A percentile compares a stretch with the other conserved stretches of the same genome.
Conservation (phyloP, 2,113 vertebrate genomes). For the Bubo scandiacus region DNA sequence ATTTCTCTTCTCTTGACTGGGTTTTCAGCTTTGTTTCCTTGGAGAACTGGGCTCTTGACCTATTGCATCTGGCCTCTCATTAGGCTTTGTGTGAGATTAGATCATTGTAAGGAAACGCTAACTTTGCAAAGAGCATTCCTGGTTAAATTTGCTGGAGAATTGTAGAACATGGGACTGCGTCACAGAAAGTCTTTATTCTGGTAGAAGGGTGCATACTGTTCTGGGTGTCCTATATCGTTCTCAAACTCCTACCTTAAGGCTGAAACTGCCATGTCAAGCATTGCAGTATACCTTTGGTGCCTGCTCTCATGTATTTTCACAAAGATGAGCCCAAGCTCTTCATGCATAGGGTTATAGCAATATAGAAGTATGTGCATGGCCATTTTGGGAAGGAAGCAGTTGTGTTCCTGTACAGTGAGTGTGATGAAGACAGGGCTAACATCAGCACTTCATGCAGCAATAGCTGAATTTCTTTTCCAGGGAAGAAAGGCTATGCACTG, state of each 20-base stretch:
- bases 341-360: background rate
- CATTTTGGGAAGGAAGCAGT: background rate
- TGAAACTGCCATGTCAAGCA: background rate
- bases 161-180: background rate
- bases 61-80: background rate
- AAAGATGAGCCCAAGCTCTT: background rate
- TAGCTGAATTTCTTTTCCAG: background rate
- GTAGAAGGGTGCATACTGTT: background rate
- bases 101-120: background rate
- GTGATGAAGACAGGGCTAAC: background rate
- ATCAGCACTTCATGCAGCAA: background rate
- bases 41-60: background rate
- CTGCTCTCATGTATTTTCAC: background rate
- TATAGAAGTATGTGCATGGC: background rate
- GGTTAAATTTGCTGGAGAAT: background rate
- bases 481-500: background rate
- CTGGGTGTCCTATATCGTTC: background rate
- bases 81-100: background rate
- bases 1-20: background rate
- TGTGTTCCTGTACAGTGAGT: fast-evolving
- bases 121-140: background rate
- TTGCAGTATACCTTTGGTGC: background rate
- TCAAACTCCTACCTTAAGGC: background rate
- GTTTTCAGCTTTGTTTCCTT: background rate
- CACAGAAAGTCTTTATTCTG: background rate